These are phyloP conservation scores for Lacanobia oleracea DNA, from an alignment of 2,888 invertebrate species.

Conservation along the genomic window DNA sequence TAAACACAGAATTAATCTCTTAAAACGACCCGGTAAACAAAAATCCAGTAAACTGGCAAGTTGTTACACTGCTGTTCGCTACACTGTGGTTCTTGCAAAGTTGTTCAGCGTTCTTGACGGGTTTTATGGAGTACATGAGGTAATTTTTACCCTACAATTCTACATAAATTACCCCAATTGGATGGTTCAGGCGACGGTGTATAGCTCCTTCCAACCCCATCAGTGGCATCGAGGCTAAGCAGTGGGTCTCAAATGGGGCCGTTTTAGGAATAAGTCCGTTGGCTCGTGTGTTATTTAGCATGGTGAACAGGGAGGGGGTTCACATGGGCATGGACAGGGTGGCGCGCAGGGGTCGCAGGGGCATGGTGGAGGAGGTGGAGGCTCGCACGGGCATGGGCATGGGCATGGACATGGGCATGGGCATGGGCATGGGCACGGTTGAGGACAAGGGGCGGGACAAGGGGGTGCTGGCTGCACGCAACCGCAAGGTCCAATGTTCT, in stretches of 20 bases:
- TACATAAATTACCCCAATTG: constrained; percentile 1
- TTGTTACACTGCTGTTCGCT: constrained; percentile 21
- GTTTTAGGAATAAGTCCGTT: constrained; percentile 30
- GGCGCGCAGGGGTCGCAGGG: constrained; percentile 9
- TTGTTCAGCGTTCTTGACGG: constrained; percentile 10
- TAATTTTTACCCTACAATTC: neutral
- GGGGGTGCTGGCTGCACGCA: constrained; percentile 27
- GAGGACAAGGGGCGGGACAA: neutral
- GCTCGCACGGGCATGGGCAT: constrained; percentile 27
- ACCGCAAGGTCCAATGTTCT: constrained; percentile 21
- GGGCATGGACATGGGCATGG: constrained; percentile 25
- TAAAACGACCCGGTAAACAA: constrained; percentile 11
- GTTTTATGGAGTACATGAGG: neutral
- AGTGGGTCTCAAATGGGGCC: constrained; percentile 6
- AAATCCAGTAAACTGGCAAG: neutral
- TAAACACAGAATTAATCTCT: constrained; percentile 15
- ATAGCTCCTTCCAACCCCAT: neutral
- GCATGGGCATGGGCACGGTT: neutral
- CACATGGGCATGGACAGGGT: constrained; percentile 34
- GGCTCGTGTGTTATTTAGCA: constrained; percentile 47
- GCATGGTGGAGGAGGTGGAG: constrained; percentile 20
- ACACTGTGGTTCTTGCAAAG: constrained; percentile 39
- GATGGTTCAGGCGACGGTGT: constrained; percentile 17
- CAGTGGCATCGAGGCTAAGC: neutral
- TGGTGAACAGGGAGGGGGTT: constrained; percentile 36